Evolutionary conservation across 2,797 vertebrate species (phyloP).

Genomic region (Selene dorsalis): DNA sequence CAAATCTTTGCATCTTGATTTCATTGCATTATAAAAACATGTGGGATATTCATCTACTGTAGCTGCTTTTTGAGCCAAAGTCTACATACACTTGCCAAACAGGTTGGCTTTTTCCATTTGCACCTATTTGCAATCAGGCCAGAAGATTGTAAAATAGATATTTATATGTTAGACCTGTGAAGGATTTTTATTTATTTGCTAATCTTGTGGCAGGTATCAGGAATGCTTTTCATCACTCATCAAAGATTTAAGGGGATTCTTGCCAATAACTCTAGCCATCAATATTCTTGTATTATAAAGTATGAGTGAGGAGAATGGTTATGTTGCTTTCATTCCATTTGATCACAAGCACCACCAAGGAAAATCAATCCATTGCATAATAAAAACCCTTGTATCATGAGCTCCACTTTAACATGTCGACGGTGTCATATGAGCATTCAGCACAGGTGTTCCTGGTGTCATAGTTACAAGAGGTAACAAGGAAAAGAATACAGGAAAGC

Average conservation of each 20-base stretch:
- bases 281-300: neutral
- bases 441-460: neutral
- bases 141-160: slow-evolving; percentile 20
- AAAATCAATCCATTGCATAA: neutral
- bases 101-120: slow-evolving; percentile 1
- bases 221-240: slow-evolving; percentile 33
- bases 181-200: slow-evolving; percentile 16
- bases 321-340: slow-evolving; percentile 6
- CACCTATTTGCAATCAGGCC: slow-evolving; percentile 3
- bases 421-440: neutral
- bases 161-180: slow-evolving; percentile 15
- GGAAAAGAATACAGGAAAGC: neutral
- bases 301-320: neutral
- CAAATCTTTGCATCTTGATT: slow-evolving; percentile 26
- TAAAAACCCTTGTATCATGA: neutral
- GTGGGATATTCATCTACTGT: slow-evolving; percentile 14
- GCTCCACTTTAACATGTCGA: neutral
- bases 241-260: slow-evolving; percentile 6
- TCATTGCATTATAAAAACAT: slow-evolving; percentile 15
- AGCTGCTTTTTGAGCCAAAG: slow-evolving; percentile 20
- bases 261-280: slow-evolving; percentile 14
- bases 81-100: slow-evolving; percentile 13
- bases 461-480: neutral
- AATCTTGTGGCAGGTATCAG: neutral
- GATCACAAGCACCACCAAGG: neutral